Percentiles rank a stretch among this genome's conserved stretches.
Conservation (phyloP, 1,140 invertebrate species). For the Tetragnatha versicolor region DNA sequence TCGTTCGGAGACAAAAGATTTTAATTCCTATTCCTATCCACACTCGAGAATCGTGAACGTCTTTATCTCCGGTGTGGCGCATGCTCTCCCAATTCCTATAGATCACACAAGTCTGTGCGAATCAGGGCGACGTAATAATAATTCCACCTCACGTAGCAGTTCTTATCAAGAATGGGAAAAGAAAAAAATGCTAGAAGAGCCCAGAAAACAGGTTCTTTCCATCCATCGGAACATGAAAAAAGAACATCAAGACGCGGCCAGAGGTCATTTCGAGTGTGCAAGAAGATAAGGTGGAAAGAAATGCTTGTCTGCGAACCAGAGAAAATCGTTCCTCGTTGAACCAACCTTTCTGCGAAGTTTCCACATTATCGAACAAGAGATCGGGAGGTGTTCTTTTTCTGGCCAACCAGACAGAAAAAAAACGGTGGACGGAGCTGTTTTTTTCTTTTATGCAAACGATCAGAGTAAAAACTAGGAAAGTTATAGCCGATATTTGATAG, state of each 20-base stretch:
- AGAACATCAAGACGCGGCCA: conserved; percentile 10
- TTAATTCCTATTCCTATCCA: neutral
- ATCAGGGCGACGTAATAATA: neutral
- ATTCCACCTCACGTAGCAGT: conserved; percentile 36
- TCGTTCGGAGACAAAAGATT: neutral
- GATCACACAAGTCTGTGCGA: neutral
- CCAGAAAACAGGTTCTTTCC: neutral
- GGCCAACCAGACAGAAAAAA: no score
- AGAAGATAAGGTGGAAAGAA: no score
- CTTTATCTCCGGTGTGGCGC: neutral
- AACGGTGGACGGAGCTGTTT: no score
- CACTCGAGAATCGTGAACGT: neutral
- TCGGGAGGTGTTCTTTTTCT: no score
- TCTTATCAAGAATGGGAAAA: neutral
- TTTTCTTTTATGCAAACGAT: no score
- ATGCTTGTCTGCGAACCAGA: no score
- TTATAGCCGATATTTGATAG: no score
- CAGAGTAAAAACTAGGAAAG: no score
- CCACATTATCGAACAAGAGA: no score
- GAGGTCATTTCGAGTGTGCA: conserved; percentile 23
- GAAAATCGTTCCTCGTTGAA: no score
- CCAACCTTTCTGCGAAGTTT: no score
- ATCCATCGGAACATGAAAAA: neutral
- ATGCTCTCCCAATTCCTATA: conserved; percentile 1
- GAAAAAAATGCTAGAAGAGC: neutral